Base-by-base conservation (phyloP, 1,140 invertebrate species). In the Eupristina koningsbergeri region DNA sequence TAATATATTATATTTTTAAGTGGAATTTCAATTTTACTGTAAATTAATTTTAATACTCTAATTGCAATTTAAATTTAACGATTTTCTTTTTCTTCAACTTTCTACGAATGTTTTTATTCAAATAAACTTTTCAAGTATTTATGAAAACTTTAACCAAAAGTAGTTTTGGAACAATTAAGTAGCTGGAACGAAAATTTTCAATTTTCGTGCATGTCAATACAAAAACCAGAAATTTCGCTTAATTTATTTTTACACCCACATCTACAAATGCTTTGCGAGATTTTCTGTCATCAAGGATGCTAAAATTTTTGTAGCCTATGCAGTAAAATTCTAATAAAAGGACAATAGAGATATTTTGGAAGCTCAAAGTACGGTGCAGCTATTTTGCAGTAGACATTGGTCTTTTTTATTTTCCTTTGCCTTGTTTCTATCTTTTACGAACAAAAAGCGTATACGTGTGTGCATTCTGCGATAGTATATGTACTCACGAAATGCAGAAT, bases 161-260 rank as follows among this genome's bases (percentile, higher is more conserved):
- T 15, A 15, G 9, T 31, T 58, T 53, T 6, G 19, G 41, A 63
- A 63, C 58, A 77, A 77, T 77, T 77, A 77, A 77, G 75, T 77
- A 34, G 34, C 50, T 7, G 58, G 29, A 39, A 63, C 17, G n/a
- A 63, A 77, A 77, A 63, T 34, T 77, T 77, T 77, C 39, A 17
- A 76, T 76, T 58, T 76, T 31, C 29, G 5, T 58, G 19, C 22
- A 22, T 77, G 41, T 77, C 58, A 41, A 77, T 77, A 63, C 36
- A 61, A 36, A 8, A 75, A 50, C 6, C 50, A 39, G 47, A 34
- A 58, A 1, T 34, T 17, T 29, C 74, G 2, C 17, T 11, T 80
- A 45, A 80, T 81, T 81, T 73, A 53, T 58, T 67, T 73, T 61
- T 73, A 73, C 53, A 73, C 26, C 36, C 15, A 19, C 78, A 71